Evolutionary conservation across 2,797 vertebrate genomes (phyloP).

Genomic region (Siniperca obscura): DNA sequence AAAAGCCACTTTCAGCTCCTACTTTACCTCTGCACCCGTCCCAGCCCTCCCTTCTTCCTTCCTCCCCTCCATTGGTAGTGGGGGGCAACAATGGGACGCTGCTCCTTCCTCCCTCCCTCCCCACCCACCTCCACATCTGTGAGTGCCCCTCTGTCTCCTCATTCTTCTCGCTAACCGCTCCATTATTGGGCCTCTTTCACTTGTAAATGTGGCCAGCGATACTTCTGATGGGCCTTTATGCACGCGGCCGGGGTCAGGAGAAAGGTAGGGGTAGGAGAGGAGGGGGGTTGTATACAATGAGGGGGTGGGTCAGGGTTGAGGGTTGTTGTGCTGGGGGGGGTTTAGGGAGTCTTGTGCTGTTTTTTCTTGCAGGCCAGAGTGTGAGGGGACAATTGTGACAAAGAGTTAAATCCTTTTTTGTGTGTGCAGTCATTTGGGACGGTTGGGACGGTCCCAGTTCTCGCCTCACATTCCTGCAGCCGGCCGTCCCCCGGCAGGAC

Average conservation of each 20-base stretch:
- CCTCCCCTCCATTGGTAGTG: constrained; percentile 45
- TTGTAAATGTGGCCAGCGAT: constrained; percentile 87
- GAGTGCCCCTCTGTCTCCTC: constrained; percentile 84
- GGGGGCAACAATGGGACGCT: constrained; percentile 78
- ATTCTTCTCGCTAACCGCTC: constrained; percentile 87
- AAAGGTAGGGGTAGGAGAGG: constrained; percentile 65
- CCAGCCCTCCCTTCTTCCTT: constrained; percentile 52
- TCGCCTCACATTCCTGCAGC: constrained; percentile 67
- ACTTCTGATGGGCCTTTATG: constrained; percentile 87
- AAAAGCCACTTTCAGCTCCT: constrained; percentile 69
- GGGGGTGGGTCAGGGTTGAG: constrained; percentile 65
- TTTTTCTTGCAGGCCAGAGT: constrained; percentile 69
- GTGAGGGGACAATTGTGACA: constrained; percentile 77
- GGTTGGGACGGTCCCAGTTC: constrained; percentile 66
- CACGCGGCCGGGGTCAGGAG: constrained; percentile 77
- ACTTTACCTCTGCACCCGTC: constrained; percentile 51
- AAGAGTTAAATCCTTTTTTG: constrained; percentile 84
- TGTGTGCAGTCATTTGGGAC: constrained; percentile 85
- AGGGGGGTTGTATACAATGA: constrained; percentile 44
- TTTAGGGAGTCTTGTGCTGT: constrained; percentile 69
- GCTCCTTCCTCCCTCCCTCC: constrained; percentile 52
- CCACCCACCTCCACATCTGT: constrained; percentile 84
- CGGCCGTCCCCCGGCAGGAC: constrained; percentile 16
- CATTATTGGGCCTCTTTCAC: constrained; percentile 86
- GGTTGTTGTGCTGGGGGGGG: constrained; percentile 35